Percentiles rank a stretch among this genome's conserved stretches.
phyloP scores from a whole-genome alignment of 1,140 invertebrate genomes.

The Leptinotarsa defecta region DNA sequence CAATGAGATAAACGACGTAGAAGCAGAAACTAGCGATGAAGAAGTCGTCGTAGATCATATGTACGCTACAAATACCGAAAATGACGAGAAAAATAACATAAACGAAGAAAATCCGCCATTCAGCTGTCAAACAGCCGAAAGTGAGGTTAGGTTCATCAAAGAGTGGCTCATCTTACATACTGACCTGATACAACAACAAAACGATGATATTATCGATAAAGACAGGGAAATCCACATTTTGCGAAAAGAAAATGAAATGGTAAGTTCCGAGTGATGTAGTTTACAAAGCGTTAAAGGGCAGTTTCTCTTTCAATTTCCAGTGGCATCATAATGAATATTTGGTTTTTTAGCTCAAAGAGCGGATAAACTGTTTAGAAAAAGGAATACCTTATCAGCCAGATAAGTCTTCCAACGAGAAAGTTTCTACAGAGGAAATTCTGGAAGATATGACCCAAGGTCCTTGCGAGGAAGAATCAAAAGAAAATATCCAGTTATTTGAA shows the following conservation, averaged over 20 bases:
- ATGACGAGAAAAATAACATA: constrained; percentile 30
- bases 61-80: constrained; percentile 48
- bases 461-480: constrained; percentile 46
- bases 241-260: constrained; percentile 70
- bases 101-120: constrained; percentile 40
- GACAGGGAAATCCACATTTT: constrained; percentile 66
- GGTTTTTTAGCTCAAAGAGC: constrained; percentile 61
- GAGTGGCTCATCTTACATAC: constrained; percentile 72
- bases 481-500: constrained; percentile 38
- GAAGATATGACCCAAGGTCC: constrained; percentile 52
- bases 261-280: constrained; percentile 47
- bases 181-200: constrained; percentile 75
- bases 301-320: not conserved
- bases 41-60: constrained; percentile 51
- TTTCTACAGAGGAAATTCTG: constrained; percentile 11
- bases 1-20: constrained; percentile 39
- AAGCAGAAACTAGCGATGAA: constrained; percentile 35
- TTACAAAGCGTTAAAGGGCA: too few relatives aligned
- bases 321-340: not conserved
- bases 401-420: constrained; percentile 28
- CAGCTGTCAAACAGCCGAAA: constrained; percentile 59
- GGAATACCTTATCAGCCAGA: constrained; percentile 57
- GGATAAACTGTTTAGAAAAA: constrained; percentile 62
- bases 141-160: constrained; percentile 67
- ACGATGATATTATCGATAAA: constrained; percentile 70